Evolutionary conservation across 1,140 invertebrate genomes (phyloP).

Genomic region (Diorhabda elongata): DNA sequence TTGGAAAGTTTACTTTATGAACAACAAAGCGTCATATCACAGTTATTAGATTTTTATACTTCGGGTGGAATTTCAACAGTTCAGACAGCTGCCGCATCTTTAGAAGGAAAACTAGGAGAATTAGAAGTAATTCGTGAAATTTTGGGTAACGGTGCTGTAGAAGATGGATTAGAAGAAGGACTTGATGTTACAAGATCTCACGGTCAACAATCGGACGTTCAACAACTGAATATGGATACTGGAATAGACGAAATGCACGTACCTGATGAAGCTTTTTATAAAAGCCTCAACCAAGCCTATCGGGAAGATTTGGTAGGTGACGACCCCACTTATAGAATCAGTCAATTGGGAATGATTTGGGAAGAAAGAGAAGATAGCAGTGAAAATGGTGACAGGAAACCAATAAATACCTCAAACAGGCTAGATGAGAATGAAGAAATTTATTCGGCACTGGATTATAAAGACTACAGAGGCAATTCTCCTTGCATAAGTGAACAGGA

Average conservation of each 20-base stretch:
- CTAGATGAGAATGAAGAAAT: constrained; percentile 60
- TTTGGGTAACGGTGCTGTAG: constrained; percentile 56
- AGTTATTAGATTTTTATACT: constrained; percentile 76
- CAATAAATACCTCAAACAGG: constrained; percentile 44
- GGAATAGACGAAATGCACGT: constrained; percentile 54
- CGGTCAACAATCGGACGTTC: constrained; percentile 47
- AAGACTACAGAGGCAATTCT: constrained; percentile 70
- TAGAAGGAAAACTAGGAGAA: constrained; percentile 43
- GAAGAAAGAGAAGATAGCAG: constrained; percentile 59
- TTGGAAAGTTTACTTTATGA: constrained; percentile 84
- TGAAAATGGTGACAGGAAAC: constrained; percentile 46
- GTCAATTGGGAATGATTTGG: constrained; percentile 78
- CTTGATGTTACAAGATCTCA: constrained; percentile 49
- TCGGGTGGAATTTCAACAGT: constrained; percentile 33
- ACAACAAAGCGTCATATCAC: constrained; percentile 86
- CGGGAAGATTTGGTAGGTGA: constrained; percentile 70
- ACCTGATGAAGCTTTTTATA: constrained; percentile 83
- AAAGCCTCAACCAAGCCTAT: constrained; percentile 82
- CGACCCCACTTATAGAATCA: constrained; percentile 56
- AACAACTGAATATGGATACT: constrained; percentile 50
- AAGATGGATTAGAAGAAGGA: constrained; percentile 59
- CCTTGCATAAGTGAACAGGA: constrained; percentile 74
- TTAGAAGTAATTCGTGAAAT: constrained; percentile 59
- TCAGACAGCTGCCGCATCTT: constrained; percentile 17
- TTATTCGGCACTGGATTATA: constrained; percentile 73